Base-by-base conservation (phyloP, 2,888 invertebrate genomes). In the Patella pellucida region DNA sequence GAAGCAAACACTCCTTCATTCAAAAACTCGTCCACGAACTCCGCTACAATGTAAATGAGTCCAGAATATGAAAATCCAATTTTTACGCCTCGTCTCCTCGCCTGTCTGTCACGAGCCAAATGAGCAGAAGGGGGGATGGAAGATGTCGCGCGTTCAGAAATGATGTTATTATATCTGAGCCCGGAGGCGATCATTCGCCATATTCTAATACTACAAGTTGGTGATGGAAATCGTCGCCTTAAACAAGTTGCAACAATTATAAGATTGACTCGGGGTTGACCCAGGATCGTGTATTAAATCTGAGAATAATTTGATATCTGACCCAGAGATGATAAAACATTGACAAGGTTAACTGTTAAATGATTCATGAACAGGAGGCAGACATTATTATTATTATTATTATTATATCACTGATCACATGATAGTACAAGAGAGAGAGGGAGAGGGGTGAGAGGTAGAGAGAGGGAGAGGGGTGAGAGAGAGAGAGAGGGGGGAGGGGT, bases 51-150 rank as follows among this genome's bases (percentile, higher is more conserved):
- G 78, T 75, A 78, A 78, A 78, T 78, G 73, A 75, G 75, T 75
- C 71, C 78, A 75, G 71, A 75, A 78, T 78, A 78, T 78, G 78
- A 78, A 78, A 78, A 78, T 78, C 78, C 73, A 78, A 78, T 78
- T 75, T 78, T 71, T 54, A 69, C 73, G 72, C 73, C 68, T 52
- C 23, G 73, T 68, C 73, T 67, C 73, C 14, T 68, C 54, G 15
- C 14, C 51, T 23, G 62, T 62, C 62, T 62, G 62, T 62, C 62
- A 62, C 11, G 3, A 62, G 11, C 23, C 62, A 62, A 62, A 62
- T 62, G 23, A 23, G 62, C 62, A 62, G 62, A 62, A 62, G 23
- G 19, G 62, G 19, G 19, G 19, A 19, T 62, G 62, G n/a, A 11
- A 41, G 41, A 23, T 62, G 14, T 62, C 62, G 62, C 62, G 62